Evolutionary conservation across 2,113 vertebrate genomes (phyloP), one percentile per base, ranked within the genome.

Genomic region (Pygoscelis antarcticus): DNA sequence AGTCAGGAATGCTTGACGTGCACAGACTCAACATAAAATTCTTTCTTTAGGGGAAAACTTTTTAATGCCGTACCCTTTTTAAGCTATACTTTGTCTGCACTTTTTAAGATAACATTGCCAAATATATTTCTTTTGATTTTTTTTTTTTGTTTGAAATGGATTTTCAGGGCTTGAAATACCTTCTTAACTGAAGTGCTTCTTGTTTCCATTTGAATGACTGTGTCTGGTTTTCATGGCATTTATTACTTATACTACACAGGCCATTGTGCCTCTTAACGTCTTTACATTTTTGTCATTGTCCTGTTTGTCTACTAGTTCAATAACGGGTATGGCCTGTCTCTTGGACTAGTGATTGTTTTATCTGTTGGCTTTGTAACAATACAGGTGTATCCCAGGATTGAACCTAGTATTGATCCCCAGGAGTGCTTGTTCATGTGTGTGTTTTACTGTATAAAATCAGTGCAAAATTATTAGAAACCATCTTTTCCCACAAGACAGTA

Each of bases 91-190:
- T 66, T 54, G 32, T 57, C 90, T 77, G 87, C 91, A 94, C 91
- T 95, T 96, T 94, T 94, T 83, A 55, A 90, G 81, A 44, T 76
- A 66, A 80, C 36, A 42, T 97, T 96, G 96, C 96, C 93, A 97
- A 97, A 93, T 83, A 21, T 10, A 36, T 57, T 66, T 69, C 6
- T 46, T 86, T 80, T 62, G 10, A 13, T 65, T 71, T 65, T 72
- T 26, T 38, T 38, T 40, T 19, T 46, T 64, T 87, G 6, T 78
- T 49, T 68, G 3, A 81, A 85, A 64, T 61, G 20, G 42, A 69
- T 74, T 86, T 84, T 95, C 47, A 83, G 93, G 90, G 54, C 87
- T 79, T 94, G 84, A 85, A 74, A 86, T 68, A 40, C 5, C 54
- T 80, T 79, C 82, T 52, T 86, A 91, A 86, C 77, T 64, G 84